phyloP scores from a whole-genome alignment of 2,797 vertebrate species.

The Anabas testudineus region DNA sequence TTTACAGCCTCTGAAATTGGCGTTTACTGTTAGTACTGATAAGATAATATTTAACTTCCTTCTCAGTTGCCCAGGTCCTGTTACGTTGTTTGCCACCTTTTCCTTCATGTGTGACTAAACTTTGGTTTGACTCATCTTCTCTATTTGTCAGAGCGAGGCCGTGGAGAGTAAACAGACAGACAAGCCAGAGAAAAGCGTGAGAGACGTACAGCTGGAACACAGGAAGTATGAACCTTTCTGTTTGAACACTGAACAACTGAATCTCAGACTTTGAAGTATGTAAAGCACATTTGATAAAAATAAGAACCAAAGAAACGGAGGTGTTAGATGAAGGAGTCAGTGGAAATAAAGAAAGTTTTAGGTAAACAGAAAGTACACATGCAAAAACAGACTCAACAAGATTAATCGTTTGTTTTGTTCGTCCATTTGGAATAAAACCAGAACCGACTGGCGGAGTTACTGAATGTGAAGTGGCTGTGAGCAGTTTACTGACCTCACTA shows the following conservation, averaged over 20 bases:
- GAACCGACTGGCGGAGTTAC: not conserved
- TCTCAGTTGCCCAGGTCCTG: not conserved
- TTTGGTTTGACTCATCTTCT: not conserved
- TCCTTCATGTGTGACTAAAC: not conserved
- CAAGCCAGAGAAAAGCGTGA: slow-evolving; percentile 67
- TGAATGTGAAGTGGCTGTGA: slow-evolving; percentile 18
- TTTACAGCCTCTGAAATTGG: not conserved
- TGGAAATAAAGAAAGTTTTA: too few relatives aligned
- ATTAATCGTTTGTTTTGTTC: slow-evolving; percentile 41
- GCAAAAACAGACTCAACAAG: not conserved
- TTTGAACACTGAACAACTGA: not conserved
- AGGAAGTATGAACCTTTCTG: slow-evolving; percentile 79
- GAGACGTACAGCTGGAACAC: slow-evolving; percentile 76
- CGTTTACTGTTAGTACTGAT: slow-evolving; percentile 5
- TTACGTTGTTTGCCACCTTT: not conserved
- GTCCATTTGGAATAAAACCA: slow-evolving; percentile 26
- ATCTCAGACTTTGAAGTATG: not conserved
- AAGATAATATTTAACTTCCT: not conserved
- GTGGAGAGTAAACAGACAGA: slow-evolving; percentile 73
- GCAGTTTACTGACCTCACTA: slow-evolving; percentile 31
- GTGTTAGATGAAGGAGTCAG: not conserved
- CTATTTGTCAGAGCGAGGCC: slow-evolving; percentile 80
- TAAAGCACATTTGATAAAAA: not conserved
- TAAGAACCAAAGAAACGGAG: not conserved
- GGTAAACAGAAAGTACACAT: not conserved